Evolutionary conservation across 2,113 vertebrate species (phyloP).

Genomic region (Tyto alba): DNA sequence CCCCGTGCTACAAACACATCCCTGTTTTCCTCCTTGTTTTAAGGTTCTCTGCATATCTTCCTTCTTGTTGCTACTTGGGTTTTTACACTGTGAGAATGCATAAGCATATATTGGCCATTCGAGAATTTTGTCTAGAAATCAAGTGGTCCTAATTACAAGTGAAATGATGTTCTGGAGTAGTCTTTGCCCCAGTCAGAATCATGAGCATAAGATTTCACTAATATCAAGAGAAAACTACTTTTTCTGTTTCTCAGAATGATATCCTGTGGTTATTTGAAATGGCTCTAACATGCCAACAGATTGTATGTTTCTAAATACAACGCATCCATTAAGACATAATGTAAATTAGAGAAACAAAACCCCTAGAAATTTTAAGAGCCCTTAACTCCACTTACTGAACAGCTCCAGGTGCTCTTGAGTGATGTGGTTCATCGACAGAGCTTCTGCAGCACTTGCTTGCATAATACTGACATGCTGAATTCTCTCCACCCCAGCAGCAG

Average conservation of each 20-base stretch:
- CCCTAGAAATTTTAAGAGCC: not conserved
- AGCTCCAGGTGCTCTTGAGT: not conserved
- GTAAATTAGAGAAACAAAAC: not conserved
- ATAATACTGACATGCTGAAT: constrained; percentile 20
- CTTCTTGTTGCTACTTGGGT: not conserved
- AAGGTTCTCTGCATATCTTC: not conserved
- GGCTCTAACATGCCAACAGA: not conserved
- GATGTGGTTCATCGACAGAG: not conserved
- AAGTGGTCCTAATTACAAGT: not conserved
- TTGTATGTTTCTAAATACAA: not conserved
- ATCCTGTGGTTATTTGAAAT: not conserved
- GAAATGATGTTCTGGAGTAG: not conserved
- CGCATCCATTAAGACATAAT: not conserved
- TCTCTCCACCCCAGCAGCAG: constrained; percentile 22
- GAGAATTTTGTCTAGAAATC: not conserved
- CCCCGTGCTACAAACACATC: not conserved
- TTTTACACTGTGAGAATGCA: not conserved
- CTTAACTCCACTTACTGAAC: not conserved
- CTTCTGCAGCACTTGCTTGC: constrained; percentile 51
- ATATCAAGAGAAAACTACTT: not conserved
- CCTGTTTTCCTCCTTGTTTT: not conserved
- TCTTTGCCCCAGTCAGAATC: not conserved
- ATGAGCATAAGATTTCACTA: not conserved
- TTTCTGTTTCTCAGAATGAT: not conserved
- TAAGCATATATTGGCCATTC: not conserved